Evolutionary conservation across 1,140 invertebrate genomes (phyloP), one percentile per base, ranked within the genome.

Genomic region (Monomorium pharaonis): DNA sequence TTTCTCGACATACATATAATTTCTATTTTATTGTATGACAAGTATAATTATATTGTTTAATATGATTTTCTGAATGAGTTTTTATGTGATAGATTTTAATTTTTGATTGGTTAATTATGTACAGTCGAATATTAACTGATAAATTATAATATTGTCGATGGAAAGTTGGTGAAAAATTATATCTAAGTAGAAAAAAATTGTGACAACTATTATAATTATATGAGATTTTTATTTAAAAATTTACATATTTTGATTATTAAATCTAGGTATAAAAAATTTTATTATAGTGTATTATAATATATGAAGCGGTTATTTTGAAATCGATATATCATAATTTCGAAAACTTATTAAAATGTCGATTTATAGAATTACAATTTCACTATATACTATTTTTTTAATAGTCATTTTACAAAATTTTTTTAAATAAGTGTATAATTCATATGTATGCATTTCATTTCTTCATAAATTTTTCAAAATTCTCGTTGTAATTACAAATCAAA

Each of bases 211-310:
- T 33, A 21, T 33, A 6, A 37, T 37, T 49, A 44, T 44, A 63
- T 33, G n/a, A 63, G n/a, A 65, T 30, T 37, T 78, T 63, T 49
- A 65, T 63, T 74, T 27, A 60, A 60, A n/a, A 76, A 44, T 16
- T 78, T 21, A 37, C 10, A 16, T 14, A 33, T 49, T 58, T 37
- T 37, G 37, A 5, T 0, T 54, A 54, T 62, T 27, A 47, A 9
- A 18, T 24, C n/a, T 33, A 30, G 3, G 33, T 33, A 33, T 47
- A 65, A 65, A n/a, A n/a, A n/a, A n/a, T n/a, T 63, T 33, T 47
- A 77, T 47, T 21, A 14, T 62, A 58, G 7, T 44, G 21, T 47
- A 24, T 6, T 27, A 4, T 3, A 33, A 44, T 0, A 24, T 37
- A 65, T 24, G 18, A 49, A 7, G 10, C 24, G 10, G 16, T 51